These are phyloP conservation scores for Sesamia inferens DNA, from an alignment of 2,888 invertebrate species.

Conservation along the genomic window DNA sequence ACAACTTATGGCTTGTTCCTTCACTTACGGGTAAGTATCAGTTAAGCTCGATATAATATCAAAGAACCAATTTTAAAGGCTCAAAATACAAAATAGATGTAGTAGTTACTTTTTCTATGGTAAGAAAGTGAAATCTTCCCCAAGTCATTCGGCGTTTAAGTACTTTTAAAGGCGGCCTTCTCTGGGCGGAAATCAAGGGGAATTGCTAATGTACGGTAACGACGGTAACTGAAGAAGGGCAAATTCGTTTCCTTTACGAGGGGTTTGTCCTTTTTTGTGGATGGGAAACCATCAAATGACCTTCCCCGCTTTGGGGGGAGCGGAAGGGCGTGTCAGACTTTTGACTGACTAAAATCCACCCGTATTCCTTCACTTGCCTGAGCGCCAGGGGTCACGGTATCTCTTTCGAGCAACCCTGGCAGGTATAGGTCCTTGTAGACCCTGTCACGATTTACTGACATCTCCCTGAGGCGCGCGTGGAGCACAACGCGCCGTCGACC, in stretches of 20 bases:
- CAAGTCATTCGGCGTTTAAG: constrained; percentile 67
- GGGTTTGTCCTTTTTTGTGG: neutral
- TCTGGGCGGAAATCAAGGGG: constrained; percentile 71
- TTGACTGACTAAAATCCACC: too few species aligned
- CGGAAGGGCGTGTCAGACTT: too few species aligned
- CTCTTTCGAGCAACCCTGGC: too few species aligned
- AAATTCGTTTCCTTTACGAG: constrained; percentile 66
- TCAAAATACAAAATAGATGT: constrained; percentile 1
- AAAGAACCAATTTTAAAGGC: neutral
- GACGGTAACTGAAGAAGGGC: constrained; percentile 58
- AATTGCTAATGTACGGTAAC: constrained; percentile 66
- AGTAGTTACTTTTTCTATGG: neutral
- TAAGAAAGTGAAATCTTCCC: constrained; percentile 27
- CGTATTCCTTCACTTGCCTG: too few species aligned
- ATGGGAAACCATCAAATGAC: too few species aligned
- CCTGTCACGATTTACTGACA: too few species aligned
- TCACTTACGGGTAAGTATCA: neutral
- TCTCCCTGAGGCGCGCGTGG: too few species aligned
- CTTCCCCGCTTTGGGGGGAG: too few species aligned
- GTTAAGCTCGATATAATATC: neutral
- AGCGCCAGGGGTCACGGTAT: too few species aligned
- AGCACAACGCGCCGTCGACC: too few species aligned
- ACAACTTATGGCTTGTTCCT: neutral
- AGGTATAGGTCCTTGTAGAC: too few species aligned
- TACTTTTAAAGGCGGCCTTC: constrained; percentile 60